Evolutionary conservation across 2,797 vertebrate species (phyloP).

Genomic region (Caiman crocodilus): DNA sequence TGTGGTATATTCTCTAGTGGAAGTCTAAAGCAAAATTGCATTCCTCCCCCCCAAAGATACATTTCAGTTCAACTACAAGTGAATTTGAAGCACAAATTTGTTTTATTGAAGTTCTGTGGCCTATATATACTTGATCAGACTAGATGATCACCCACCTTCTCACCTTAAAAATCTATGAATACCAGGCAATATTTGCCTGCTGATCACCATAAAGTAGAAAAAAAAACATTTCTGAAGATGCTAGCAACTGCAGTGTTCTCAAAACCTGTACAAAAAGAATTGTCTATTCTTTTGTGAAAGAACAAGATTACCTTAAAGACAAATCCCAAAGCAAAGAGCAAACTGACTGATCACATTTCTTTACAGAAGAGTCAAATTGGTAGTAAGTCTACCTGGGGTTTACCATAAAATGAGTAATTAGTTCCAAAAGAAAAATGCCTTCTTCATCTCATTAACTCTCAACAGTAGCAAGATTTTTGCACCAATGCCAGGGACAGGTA

Average conservation of each 20-base stretch:
- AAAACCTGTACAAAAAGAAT: neutral
- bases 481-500: neutral
- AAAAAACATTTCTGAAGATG: neutral
- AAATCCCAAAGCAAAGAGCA: neutral
- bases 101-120: no score
- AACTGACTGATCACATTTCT: neutral
- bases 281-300: neutral
- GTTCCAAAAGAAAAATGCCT: neutral
- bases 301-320: neutral
- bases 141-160: no score
- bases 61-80: no score
- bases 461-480: neutral
- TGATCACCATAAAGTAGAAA: neutral
- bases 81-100: no score
- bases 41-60: no score
- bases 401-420: neutral
- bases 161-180: neutral
- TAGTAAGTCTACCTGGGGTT: neutral
- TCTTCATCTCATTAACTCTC: neutral
- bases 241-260: neutral
- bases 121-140: no score
- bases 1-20: no score
- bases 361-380: neutral
- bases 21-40: no score
- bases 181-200: neutral